A percentile compares a stretch with the other conserved stretches of the same genome.
Conservation (phyloP, 2,797 vertebrate species). For the Myoxocephalus aenaeus region DNA sequence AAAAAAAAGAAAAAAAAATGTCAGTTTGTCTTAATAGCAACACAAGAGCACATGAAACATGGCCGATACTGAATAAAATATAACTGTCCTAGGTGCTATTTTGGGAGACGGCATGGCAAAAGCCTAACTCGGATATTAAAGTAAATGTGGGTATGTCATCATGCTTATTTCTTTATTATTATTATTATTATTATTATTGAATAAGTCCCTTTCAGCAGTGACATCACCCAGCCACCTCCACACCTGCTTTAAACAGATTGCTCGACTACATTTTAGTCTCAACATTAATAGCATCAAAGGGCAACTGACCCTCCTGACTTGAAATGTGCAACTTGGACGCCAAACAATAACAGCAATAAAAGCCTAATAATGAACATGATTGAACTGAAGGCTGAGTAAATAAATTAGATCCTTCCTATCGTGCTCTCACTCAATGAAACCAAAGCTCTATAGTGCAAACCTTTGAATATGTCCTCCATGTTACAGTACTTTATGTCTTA, state of each 20-base stretch:
- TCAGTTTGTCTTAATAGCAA: not conserved
- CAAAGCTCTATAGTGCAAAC: slow-evolving; percentile 25
- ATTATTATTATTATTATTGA: slow-evolving; percentile 7
- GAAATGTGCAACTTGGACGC: slow-evolving; percentile 41
- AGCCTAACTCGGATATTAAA: not conserved
- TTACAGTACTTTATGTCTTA: slow-evolving; percentile 42
- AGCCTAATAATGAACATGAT: slow-evolving; percentile 46
- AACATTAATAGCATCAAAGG: slow-evolving; percentile 20
- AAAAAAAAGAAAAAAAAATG: not conserved
- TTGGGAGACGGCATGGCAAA: not conserved
- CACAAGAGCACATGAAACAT: slow-evolving; percentile 1
- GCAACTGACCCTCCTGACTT: slow-evolving; percentile 8
- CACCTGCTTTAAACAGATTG: slow-evolving; percentile 25
- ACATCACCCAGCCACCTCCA: not conserved
- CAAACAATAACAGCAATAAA: slow-evolving; percentile 60
- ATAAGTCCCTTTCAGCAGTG: not conserved
- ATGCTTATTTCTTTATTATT: not conserved
- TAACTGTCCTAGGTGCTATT: not conserved
- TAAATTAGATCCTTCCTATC: slow-evolving; percentile 32
- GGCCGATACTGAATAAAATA: not conserved
- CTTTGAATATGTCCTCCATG: slow-evolving; percentile 20
- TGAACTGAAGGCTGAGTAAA: slow-evolving; percentile 40
- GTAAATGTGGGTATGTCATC: not conserved
- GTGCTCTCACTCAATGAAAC: slow-evolving; percentile 32
- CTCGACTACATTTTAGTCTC: slow-evolving; percentile 6